Base-by-base conservation (phyloP, 2,797 vertebrate species). In the Spinus olivaceus region DNA sequence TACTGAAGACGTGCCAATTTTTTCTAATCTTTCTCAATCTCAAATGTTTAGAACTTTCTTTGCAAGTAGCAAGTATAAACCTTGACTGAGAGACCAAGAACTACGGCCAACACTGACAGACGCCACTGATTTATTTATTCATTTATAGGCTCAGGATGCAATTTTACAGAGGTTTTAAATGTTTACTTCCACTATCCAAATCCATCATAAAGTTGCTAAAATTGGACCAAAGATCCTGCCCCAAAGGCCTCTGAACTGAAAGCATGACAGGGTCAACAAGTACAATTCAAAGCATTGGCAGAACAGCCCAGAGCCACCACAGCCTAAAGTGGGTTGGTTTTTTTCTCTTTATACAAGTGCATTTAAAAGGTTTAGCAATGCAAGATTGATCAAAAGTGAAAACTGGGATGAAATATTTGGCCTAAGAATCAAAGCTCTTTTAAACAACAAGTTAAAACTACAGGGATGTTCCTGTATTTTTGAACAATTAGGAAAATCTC, bases 201-300 rank as follows among this genome's bases (percentile, higher is more conserved):
- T 53, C 64, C 86, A 74, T 35, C 86, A 56, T 8, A 50, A 71
- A 94, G 72, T 37, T 85, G 86, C 84, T 96, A 95, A 86, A 96
- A 90, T 37, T 76, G 80, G 59, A 86, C 47, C 61, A 73, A 67
- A 80, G 67, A 79, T 89, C 67, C 73, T 86, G 86, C 88, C 83
- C 86, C 46, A 47, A 60, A 87, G 73, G 84, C 78, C 79, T 83
- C 8, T 90, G 70, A 79, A 88, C 59, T 4, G 22, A n/a, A 49
- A 86, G 73, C 39, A n/a, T 1, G 41, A 87, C 32, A 50, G 89
- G 93, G 90, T 94, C 94, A 95, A 88, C 70, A 82, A 85, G 60
- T 2, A 33, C 80, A 60, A n/a, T 14, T 67, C 47, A 50, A 65
- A 86, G 50, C 44, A 72, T 15, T 3, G 23, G 42, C 83, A 79